These are phyloP conservation scores for Coenonympha glycerion DNA, from an alignment of 2,888 invertebrate species.

Conservation along the genomic window DNA sequence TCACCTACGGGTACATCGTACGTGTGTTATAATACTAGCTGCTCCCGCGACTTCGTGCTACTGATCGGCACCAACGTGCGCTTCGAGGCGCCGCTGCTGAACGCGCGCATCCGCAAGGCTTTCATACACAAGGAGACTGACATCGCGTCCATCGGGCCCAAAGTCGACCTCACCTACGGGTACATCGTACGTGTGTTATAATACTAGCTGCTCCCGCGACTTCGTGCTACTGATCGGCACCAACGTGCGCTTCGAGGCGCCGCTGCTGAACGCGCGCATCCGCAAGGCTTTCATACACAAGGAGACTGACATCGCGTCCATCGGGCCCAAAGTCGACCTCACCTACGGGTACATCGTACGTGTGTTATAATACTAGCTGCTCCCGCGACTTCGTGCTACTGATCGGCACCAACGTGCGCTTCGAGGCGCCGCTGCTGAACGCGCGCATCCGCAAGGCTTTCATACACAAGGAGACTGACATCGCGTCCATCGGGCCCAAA, in stretches of 20 bases:
- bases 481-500: conserved; percentile 92
- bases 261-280: conserved; percentile 94
- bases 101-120: conserved; percentile 95
- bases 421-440: conserved; percentile 97
- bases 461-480: conserved; percentile 92
- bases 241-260: conserved; percentile 98
- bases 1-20: conserved; percentile 93
- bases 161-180: conserved; percentile 94
- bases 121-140: conserved; percentile 95
- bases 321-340: conserved; percentile 94
- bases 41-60: conserved; percentile 91
- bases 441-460: conserved; percentile 96
- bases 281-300: conserved; percentile 97
- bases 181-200: conserved; percentile 83
- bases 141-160: conserved; percentile 91
- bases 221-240: conserved; percentile 94
- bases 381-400: conserved; percentile 94
- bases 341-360: conserved; percentile 90
- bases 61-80: conserved; percentile 97
- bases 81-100: conserved; percentile 96
- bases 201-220: no score
- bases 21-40: conserved; percentile 68
- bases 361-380: no score
- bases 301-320: conserved; percentile 88
- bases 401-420: conserved; percentile 97